Percentiles rank a stretch among this genome's conserved stretches.
These are phyloP conservation scores for Theonella swinhoei DNA, from an alignment of 37 sponge, comb jelly and placozoan species.

Conservation along the genomic window DNA sequence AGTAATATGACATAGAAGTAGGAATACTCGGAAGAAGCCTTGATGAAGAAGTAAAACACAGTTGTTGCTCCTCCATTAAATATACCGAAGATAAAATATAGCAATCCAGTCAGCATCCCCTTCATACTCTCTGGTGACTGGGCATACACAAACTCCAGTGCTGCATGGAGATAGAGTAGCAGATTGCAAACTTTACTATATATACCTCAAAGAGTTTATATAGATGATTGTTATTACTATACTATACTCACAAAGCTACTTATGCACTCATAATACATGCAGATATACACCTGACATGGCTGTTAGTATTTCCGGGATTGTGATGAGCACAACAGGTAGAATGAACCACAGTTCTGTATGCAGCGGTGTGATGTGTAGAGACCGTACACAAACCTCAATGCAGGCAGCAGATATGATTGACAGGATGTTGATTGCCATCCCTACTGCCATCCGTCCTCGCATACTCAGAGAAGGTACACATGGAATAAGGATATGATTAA, in stretches of 20 bases:
- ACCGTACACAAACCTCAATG: background rate
- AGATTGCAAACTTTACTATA: background rate
- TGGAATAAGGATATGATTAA: constrained; percentile 41
- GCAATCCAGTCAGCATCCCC: constrained; percentile 55
- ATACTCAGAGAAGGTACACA: constrained; percentile 9
- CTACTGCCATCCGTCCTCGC: constrained; percentile 14
- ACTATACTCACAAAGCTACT: no score
- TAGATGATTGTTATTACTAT: background rate
- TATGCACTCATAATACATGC: background rate
- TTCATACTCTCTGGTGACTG: constrained; percentile 66
- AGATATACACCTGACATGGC: constrained; percentile 18
- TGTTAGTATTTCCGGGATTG: constrained; percentile 7
- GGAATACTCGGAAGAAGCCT: background rate
- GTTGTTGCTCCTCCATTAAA: background rate
- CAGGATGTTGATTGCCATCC: constrained; percentile 2
- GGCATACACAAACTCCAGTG: constrained; percentile 70
- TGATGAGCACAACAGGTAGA: constrained; percentile 19
- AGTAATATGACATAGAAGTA: background rate
- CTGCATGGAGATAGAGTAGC: background rate
- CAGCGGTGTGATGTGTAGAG: no score
- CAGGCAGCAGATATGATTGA: background rate
- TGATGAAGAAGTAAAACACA: background rate
- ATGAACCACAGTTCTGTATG: constrained; percentile 4
- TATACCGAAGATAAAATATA: background rate
- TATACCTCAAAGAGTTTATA: background rate